Conservation (phyloP, 2,113 vertebrate genomes). For the Indicator maculatus region DNA sequence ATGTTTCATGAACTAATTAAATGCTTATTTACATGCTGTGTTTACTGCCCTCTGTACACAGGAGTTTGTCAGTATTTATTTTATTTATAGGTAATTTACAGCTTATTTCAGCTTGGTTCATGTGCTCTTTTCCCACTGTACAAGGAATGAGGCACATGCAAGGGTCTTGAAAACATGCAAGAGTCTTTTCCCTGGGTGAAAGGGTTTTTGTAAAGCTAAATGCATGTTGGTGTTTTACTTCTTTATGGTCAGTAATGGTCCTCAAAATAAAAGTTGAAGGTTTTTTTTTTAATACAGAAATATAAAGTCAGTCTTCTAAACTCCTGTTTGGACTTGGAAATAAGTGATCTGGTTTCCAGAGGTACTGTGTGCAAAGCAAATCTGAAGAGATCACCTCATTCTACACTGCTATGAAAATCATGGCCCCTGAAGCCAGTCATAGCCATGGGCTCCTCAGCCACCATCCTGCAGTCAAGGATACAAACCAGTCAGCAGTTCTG, state of each 20-base stretch:
- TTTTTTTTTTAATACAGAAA: background rate
- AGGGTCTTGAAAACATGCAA: background rate
- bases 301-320: background rate
- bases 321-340: background rate
- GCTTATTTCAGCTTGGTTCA: background rate
- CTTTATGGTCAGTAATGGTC: background rate
- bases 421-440: background rate
- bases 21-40: conserved; percentile 46
- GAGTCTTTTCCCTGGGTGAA: background rate
- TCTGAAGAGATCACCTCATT: background rate
- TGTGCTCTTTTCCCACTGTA: background rate
- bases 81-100: conserved; percentile 11
- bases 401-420: background rate
- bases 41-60: conserved; percentile 1
- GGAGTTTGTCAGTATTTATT: background rate
- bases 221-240: background rate
- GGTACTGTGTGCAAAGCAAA: background rate
- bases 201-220: background rate
- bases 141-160: background rate
- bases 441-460: background rate
- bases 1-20: conserved; percentile 53
- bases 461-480: background rate
- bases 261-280: background rate
- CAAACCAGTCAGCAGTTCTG: rapidly evolving
- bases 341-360: background rate